A percentile compares a stretch with the other conserved stretches of the same genome.
phyloP scores from a whole-genome alignment of 1,140 invertebrate species.

The Listronotus bonariensis region DNA sequence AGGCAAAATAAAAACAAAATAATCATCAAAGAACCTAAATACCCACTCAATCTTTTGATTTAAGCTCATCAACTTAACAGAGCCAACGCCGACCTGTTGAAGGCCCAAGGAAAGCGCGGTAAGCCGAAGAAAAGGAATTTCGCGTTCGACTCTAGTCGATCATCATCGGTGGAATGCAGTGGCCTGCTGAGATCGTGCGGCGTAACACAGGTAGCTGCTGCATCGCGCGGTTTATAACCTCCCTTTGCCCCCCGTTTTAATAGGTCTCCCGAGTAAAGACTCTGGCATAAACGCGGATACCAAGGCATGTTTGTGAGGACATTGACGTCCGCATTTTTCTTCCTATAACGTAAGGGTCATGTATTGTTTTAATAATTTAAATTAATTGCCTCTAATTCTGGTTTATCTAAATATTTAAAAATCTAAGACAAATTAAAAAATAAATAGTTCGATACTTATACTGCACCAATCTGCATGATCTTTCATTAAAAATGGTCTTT shows the following conservation, averaged over 20 bases:
- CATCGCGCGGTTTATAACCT: constrained; percentile 42
- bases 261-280: constrained; percentile 11
- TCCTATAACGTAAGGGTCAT: background rate
- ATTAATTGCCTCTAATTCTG: no score
- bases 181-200: constrained; percentile 51
- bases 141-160: constrained; percentile 37
- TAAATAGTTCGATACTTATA: no score
- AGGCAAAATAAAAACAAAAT: no score
- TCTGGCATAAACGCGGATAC: constrained; percentile 30
- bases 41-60: background rate
- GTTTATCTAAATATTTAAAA: no score
- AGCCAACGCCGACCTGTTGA: constrained; percentile 20
- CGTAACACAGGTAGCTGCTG: constrained; percentile 53
- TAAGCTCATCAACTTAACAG: background rate
- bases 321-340: constrained; percentile 26
- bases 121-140: constrained; percentile 30
- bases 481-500: no score
- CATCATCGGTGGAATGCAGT: constrained; percentile 46
- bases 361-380: no score
- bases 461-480: no score
- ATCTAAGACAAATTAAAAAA: no score
- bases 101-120: constrained; percentile 7
- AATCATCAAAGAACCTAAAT: no score
- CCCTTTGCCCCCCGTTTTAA: constrained; percentile 26
- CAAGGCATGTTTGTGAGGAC: constrained; percentile 13